These are phyloP conservation scores for Anastatus disparis DNA, from an alignment of 1,140 invertebrate species.

Conservation along the genomic window DNA sequence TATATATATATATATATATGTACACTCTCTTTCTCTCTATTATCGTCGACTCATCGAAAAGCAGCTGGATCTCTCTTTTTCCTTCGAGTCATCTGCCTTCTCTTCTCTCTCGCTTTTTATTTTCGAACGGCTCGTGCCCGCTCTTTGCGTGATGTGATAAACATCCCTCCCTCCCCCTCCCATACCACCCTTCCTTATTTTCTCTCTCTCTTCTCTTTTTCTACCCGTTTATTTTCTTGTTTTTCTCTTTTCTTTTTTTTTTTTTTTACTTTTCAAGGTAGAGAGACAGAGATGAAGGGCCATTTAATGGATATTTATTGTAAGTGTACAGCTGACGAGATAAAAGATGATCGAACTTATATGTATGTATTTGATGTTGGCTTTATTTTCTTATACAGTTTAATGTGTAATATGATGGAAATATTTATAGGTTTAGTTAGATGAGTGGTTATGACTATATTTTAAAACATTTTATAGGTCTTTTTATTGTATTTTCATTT, in stretches of 20 bases:
- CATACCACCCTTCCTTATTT: neutral
- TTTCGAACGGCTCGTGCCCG: neutral
- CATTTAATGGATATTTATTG: slow-evolving; percentile 45
- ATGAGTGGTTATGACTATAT: too few species aligned
- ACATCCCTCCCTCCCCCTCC: slow-evolving; percentile 24
- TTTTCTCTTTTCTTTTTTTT: too few species aligned
- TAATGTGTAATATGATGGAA: too few species aligned
- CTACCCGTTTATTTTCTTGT: too few species aligned
- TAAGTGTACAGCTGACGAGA: slow-evolving; percentile 38
- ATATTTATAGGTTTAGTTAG: too few species aligned
- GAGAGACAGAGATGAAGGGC: neutral
- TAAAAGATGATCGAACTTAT: neutral
- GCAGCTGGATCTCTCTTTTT: slow-evolving; percentile 44
- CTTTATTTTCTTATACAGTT: too few species aligned
- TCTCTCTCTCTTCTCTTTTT: neutral
- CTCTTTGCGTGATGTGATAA: slow-evolving; percentile 39
- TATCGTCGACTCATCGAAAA: slow-evolving; percentile 38
- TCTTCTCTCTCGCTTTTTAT: neutral
- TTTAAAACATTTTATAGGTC: too few species aligned
- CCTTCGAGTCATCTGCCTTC: slow-evolving; percentile 40
- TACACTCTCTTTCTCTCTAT: neutral
- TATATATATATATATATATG: too few species aligned
- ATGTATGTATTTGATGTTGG: too few species aligned
- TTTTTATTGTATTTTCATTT: too few species aligned
- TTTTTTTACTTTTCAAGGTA: too few species aligned